These are phyloP conservation scores for Brachionus calyciflorus DNA, from an alignment of 1,140 invertebrate species.

Conservation along the genomic window DNA sequence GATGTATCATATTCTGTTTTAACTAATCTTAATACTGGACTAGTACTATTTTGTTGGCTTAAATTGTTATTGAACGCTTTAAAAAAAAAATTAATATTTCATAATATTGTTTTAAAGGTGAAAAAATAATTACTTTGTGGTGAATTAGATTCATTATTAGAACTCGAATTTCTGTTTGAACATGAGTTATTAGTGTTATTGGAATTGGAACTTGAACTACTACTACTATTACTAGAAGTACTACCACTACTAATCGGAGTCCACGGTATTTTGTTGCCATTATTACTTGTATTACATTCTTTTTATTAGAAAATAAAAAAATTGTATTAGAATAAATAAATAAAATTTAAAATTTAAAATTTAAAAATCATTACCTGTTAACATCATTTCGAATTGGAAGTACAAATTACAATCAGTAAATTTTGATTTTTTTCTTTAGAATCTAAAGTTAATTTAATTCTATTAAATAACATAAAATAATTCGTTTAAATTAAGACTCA, in stretches of 20 bases:
- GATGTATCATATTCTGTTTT: conserved; percentile 45
- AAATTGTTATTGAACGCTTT: not conserved
- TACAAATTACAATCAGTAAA: too few relatives aligned
- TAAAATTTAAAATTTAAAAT: not conserved
- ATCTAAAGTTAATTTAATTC: too few relatives aligned
- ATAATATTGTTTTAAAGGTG: too few relatives aligned
- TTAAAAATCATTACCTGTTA: too few relatives aligned
- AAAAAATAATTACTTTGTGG: not conserved
- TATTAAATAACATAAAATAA: too few relatives aligned
- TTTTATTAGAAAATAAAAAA: not conserved
- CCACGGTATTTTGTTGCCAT: conserved; percentile 42
- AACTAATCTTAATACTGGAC: not conserved
- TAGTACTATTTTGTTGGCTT: conserved; percentile 1
- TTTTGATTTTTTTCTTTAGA: too few relatives aligned
- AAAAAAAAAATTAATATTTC: too few relatives aligned
- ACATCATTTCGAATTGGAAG: conserved; percentile 11
- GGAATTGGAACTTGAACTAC: not conserved
- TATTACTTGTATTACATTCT: conserved; percentile 45
- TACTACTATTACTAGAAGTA: conserved; percentile 29
- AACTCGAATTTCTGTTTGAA: conserved; percentile 32
- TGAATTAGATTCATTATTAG: conserved; percentile 21
- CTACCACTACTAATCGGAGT: conserved; percentile 44
- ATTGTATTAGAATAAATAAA: not conserved
- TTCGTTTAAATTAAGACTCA: too few relatives aligned
- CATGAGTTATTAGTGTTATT: not conserved